Conservation (phyloP, 2,797 vertebrate genomes). For the Tragopan temminckii region DNA sequence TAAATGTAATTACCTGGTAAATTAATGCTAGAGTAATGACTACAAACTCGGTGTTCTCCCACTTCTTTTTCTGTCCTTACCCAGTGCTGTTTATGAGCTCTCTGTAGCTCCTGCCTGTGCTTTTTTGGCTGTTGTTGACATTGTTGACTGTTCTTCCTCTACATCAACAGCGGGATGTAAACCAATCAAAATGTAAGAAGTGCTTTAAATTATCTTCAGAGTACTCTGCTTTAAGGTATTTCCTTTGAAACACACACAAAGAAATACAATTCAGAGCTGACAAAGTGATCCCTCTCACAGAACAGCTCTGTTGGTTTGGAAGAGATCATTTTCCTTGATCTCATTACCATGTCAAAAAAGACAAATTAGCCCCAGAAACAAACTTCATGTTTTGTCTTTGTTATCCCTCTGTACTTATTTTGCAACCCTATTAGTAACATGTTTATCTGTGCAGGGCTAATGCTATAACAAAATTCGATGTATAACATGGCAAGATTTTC, state of each 20-base stretch:
- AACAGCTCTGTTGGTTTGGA: not conserved
- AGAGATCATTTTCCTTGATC: not conserved
- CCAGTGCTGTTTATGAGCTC: not conserved
- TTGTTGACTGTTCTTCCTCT: not conserved
- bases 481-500: not conserved
- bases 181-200: not conserved
- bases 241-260: not conserved
- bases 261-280: not conserved
- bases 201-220: not conserved
- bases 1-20: not conserved
- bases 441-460: not conserved
- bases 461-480: not conserved
- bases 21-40: not conserved
- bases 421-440: not conserved
- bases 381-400: not conserved
- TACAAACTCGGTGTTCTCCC: not conserved
- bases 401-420: not conserved
- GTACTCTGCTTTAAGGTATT: not conserved
- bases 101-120: not conserved
- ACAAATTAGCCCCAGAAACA: not conserved
- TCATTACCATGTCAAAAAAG: accelerated
- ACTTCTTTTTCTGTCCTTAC: not conserved
- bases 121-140: not conserved
- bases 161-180: not conserved
- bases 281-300: not conserved